Base-by-base conservation (phyloP, 2,797 vertebrate genomes). In the Halcyon badia region DNA sequence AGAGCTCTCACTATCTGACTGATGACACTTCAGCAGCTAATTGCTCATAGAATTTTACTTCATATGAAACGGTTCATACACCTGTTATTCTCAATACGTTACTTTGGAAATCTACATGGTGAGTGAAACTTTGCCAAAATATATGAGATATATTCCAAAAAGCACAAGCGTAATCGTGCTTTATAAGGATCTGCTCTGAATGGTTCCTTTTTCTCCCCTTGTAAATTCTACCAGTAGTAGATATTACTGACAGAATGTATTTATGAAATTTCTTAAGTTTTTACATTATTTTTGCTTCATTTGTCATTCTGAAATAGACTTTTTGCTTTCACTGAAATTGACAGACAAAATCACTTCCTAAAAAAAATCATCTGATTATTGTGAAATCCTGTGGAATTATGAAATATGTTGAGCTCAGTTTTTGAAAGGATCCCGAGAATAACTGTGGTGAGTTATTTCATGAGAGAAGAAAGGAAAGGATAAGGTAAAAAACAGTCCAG, bases 11-110 rank as follows among this genome's bases (percentile, higher is more conserved):
- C 60, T 93, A 58, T 87, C 82, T 96, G 87, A 94, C 91, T 97
- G 94, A 94, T 95, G 92, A 86, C 96, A 96, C 96, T 97, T 97
- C 84, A 96, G 89, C 87, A 94, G 91, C 84, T 97, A 96, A 96
- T 96, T 97, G 92, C 95, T 95, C 82, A 86, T 75, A 87, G 83
- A 89, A 91, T 96, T 90, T 95, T 85, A 87, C 87, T 95, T 96
- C 94, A 75, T 51, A 28, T 95, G 77, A 91, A 87, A 83, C 0
- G 2, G 54, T 92, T 96, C 71, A 82, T 81, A 81, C 76, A 97
- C 94, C 92, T 97, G 89, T 83, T 95, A 91, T 19, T 2, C 66
- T 88, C 62, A 77, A 62, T 82, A 35, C 41, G 11, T 92, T 71
- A 61, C 87, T 91, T 75, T 42, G 17, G 75, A 90, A 94, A 88